Conservation (phyloP, 2,113 vertebrate species). For the Bettongia penicillata region DNA sequence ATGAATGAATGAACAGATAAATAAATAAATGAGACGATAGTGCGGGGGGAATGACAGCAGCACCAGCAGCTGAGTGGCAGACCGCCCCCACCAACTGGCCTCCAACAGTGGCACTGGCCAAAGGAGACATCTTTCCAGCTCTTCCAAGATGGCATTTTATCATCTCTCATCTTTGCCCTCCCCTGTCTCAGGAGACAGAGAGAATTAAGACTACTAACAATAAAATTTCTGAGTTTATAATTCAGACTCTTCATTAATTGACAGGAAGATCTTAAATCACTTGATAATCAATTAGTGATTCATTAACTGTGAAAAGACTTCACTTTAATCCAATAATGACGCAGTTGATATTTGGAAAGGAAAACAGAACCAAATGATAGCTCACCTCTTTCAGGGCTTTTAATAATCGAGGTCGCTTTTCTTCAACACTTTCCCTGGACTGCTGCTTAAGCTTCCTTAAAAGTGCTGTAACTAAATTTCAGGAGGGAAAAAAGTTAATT, state of each 20-base stretch:
- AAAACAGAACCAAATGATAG: slow-evolving; percentile 38
- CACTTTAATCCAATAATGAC: slow-evolving; percentile 15
- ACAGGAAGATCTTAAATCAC: background rate
- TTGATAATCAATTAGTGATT: background rate
- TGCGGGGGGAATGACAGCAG: background rate
- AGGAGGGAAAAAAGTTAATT: slow-evolving; percentile 30
- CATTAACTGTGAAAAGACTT: background rate
- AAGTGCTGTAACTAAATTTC: slow-evolving; percentile 93
- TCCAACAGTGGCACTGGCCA: background rate
- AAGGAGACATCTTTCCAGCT: background rate
- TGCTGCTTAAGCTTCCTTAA: slow-evolving; percentile 98
- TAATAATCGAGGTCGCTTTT: slow-evolving; percentile 97
- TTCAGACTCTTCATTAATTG: slow-evolving; percentile 31
- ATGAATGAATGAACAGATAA: no score
- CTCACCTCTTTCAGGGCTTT: slow-evolving; percentile 97
- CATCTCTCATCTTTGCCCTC: background rate
- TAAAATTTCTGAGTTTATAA: background rate
- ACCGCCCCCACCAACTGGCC: no score
- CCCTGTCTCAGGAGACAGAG: slow-evolving; percentile 23
- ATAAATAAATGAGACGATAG: no score
- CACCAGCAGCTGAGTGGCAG: background rate
- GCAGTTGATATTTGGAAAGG: background rate
- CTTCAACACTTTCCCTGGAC: slow-evolving; percentile 98
- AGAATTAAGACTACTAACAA: slow-evolving; percentile 24
- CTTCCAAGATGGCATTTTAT: background rate